Evolutionary conservation across 2,888 invertebrate genomes (phyloP), one percentile per base, ranked within the genome.

Genomic region (Pemphredon lugubris): DNA sequence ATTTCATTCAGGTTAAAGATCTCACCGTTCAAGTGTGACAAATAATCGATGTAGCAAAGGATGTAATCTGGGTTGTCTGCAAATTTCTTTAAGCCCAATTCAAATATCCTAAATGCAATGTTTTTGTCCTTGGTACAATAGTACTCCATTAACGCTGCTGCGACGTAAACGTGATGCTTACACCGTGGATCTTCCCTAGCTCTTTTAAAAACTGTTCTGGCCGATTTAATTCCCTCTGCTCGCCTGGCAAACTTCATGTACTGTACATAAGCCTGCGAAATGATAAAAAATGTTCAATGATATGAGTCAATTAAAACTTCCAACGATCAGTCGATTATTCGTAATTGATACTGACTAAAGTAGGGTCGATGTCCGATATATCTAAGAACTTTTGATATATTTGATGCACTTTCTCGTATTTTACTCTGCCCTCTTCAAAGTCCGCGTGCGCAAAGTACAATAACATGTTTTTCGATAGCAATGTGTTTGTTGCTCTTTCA

Each of bases 191-290:
- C 99, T 88, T 99, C 98, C 18, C 99, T 91, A 0, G 98, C 98
- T 77, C 96, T 92, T 89, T 98, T 98, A 89, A 99, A 99, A 11
- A 99, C 96, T 0, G 94, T 94, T 83, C 99, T 91, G 0, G 99
- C 98, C 0, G 98, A 95, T 90, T 98, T 98, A 77, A 99, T 99
- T 20, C 99, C 99, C 89, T 99, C 99, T 0, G 98, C 98, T 51
- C 99, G 92, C 11, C 99, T 92, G 0, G 98, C 96, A 89, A 99
- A 99, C 91, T 98, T 98, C 99, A 99, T 99, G 87, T 98, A 98
- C 87, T 99, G 99, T 13, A 99, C 97, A 88, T 97, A 99, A 0
- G 97, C 97, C 93, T 96, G 84, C 5, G 11, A 45, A 76, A 55
- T 13, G 69, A 26, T 13, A 61, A 26, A 30, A 34, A 42, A 55